Evolutionary conservation across 2,797 vertebrate genomes (phyloP), one percentile per base, ranked within the genome.

Genomic region (Mus minutoides): DNA sequence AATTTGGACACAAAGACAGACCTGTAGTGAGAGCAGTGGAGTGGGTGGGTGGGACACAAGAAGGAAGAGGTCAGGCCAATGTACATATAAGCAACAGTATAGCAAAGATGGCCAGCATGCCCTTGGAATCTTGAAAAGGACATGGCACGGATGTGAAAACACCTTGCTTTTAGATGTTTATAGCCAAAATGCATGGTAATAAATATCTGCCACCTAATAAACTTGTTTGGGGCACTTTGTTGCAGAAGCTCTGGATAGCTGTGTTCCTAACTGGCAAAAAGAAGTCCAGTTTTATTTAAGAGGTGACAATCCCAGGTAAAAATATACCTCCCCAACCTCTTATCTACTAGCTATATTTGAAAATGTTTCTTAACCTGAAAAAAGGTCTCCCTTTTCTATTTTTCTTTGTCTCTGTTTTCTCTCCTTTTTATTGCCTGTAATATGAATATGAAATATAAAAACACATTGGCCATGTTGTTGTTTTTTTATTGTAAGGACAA

Each of bases 251-350:
- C 52, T 85, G 26, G 58, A 54, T 85, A 96, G 79, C 16, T 52
- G 58, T 3, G 62, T n/a, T 87, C 34, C 31, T 19, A 67, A 67
- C 24, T 90, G 78, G 52, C 73, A 92, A 91, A 88, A 88, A 89
- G 40, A 83, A 69, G 22, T 11, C 5, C 40, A n/a, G 79, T 94
- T 95, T 94, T 90, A 24, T 64, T 91, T 91, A 93, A 90, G 58
- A 80, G 9, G 54, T 46, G 83, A 78, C 9, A 80, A 90, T 9
- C 4, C 21, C n/a, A 73, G 17, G 7, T 73, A 11, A 92, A 83
- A 86, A 93, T 2, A 29, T 0, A 69, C 31, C 16, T 84, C 90
- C 58, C 71, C 54, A 56, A 80, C 37, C 19, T 79, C 40, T 54
- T 10, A 90, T 90, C 31, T 75, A 11, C 17, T 43, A 86, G 22